phyloP scores from a whole-genome alignment of 1,140 invertebrate genomes.

The Pristionchus pacificus region DNA sequence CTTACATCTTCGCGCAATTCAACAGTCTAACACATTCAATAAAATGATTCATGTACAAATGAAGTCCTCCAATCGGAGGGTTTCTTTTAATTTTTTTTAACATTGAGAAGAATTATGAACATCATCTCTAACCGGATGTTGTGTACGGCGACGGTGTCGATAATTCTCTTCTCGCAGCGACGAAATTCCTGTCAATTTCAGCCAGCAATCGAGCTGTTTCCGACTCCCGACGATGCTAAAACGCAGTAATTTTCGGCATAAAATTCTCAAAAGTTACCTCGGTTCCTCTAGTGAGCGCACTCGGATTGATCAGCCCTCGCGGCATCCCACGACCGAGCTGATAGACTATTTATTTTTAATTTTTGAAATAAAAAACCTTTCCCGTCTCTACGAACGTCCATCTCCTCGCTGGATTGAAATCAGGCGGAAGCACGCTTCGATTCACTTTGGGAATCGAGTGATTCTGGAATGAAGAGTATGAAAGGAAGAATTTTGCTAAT shows the following conservation, averaged over 20 bases:
- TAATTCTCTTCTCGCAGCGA: background rate
- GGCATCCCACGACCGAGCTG: constrained; percentile 19
- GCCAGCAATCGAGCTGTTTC: background rate
- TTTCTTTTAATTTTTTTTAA: too few relatives aligned
- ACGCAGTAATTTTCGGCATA: background rate
- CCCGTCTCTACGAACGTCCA: constrained; percentile 35
- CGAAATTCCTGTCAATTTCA: background rate
- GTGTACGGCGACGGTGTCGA: background rate
- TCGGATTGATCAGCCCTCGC: constrained; percentile 19
- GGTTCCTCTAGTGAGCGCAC: constrained; percentile 18
- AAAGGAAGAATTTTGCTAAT: too few relatives aligned
- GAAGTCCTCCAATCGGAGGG: too few relatives aligned
- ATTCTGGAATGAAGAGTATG: background rate
- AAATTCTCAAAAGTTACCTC: background rate
- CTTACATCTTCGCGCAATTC: too few relatives aligned
- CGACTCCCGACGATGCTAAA: background rate
- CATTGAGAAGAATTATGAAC: too few relatives aligned
- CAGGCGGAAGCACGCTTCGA: constrained; percentile 4
- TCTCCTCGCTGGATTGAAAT: constrained; percentile 26
- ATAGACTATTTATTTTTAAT: background rate
- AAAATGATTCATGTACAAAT: too few relatives aligned
- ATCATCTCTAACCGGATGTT: background rate
- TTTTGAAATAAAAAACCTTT: background rate
- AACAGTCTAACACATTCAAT: too few relatives aligned
- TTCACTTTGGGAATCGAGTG: background rate